Conservation (phyloP, 2,797 vertebrate species). For the Brachymystax lenok region DNA sequence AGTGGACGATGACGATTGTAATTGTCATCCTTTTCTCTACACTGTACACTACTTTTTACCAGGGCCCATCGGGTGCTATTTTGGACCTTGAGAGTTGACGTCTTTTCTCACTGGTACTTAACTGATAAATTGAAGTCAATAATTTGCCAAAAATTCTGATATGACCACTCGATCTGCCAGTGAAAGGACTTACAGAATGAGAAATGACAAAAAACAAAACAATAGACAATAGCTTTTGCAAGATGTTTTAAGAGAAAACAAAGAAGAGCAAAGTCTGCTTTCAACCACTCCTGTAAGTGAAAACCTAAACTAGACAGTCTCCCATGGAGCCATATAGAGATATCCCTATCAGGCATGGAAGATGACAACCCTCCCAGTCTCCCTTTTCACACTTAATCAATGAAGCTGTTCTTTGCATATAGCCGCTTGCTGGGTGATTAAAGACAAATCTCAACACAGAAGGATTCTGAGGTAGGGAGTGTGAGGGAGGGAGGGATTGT, state of each 20-base stretch:
- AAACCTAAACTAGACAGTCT: slow-evolving; percentile 40
- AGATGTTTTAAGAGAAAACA: not conserved
- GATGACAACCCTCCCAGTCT: slow-evolving; percentile 69
- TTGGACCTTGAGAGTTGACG: not conserved
- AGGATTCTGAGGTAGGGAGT: slow-evolving; percentile 22
- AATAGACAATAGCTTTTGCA: not conserved
- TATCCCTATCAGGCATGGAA: slow-evolving; percentile 67
- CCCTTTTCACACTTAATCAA: slow-evolving; percentile 70
- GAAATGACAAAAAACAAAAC: not conserved
- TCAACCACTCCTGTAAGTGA: slow-evolving; percentile 18
- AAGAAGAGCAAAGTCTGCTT: not conserved
- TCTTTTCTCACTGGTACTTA: not conserved
- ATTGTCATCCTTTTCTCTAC: not conserved
- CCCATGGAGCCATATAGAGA: slow-evolving; percentile 63
- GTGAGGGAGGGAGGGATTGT: not conserved
- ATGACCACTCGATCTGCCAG: not conserved
- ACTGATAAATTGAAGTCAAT: not conserved
- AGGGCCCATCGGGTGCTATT: not conserved
- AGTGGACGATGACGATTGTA: not conserved
- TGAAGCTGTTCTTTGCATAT: slow-evolving; percentile 75
- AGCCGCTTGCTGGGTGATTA: slow-evolving; percentile 77
- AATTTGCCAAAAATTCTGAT: not conserved
- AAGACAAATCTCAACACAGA: slow-evolving; percentile 62
- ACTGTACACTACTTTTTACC: not conserved
- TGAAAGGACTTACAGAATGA: not conserved